Conservation (phyloP, 2,113 vertebrate species). For the Etia nguti region DNA sequence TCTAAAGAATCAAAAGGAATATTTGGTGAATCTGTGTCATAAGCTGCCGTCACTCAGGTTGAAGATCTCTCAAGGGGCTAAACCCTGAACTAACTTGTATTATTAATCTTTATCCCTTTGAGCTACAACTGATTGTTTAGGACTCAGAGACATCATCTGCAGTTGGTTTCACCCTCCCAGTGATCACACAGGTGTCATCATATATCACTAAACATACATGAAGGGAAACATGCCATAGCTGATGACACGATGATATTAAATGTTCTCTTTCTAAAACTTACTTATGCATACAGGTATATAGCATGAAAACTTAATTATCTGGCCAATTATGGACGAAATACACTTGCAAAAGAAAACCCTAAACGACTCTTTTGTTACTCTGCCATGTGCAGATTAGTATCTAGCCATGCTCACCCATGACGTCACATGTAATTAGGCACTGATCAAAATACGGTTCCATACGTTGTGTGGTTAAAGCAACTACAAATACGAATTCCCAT, state of each 20-base stretch:
- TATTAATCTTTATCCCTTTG: slow-evolving; percentile 7
- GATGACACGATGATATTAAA: not conserved
- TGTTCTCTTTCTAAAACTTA: not conserved
- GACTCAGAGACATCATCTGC: not conserved
- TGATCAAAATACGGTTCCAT: not conserved
- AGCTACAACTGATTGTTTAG: not conserved
- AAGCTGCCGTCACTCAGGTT: slow-evolving; percentile 1
- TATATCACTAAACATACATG: not conserved
- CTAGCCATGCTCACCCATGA: not conserved
- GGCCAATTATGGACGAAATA: not conserved
- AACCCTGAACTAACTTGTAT: not conserved
- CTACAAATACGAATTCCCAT: not conserved
- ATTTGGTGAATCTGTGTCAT: slow-evolving; percentile 15
- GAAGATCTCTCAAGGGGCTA: slow-evolving; percentile 5
- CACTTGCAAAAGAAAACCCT: not conserved
- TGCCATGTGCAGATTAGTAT: not conserved
- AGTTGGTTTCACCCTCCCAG: not conserved
- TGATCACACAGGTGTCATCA: not conserved
- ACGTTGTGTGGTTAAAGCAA: not conserved
- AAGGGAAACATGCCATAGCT: not conserved
- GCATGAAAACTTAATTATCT: not conserved
- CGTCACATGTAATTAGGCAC: not conserved
- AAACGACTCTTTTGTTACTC: not conserved
- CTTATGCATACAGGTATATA: not conserved
- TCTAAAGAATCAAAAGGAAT: not conserved